Base-by-base conservation (phyloP, 2,113 vertebrate species). In the Dipodomys merriami region DNA sequence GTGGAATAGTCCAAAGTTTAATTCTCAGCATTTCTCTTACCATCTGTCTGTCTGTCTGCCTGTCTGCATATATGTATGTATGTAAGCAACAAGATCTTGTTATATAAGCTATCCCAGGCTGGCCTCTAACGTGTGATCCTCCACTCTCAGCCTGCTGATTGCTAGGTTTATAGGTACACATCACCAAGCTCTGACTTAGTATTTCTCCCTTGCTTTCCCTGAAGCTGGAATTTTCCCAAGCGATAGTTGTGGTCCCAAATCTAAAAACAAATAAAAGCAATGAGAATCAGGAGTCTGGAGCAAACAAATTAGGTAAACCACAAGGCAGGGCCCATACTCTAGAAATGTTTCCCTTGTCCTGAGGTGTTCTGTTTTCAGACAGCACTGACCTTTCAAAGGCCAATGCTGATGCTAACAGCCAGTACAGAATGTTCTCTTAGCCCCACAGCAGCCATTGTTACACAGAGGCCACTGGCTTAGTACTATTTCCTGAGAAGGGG, bases 171-270 rank as follows among this genome's bases (percentile, higher is more conserved):
- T 15, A 65, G 85, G 33, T 39, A 7, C 13, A 27, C 12, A 7
- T 12, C 18, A 29, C 57, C 71, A 74, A 25, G 5, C 33, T 19
- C 60, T 65, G 72, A 20, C 15, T 6, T 30, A 78, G 20, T 71
- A 27, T 57, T 88, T 79, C 78, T 7, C 20, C 11, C 1, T 0
- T 71, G 23, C 22, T 95, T 93, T 27, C 25, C 30, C 2, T 29
- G 62, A 82, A 85, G 13, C 79, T 94, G 53, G 71, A 84, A 67
- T 88, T 27, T 87, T 94, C 73, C 46, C 74, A 91, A 74, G 57
- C 22, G 35, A 53, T 15, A 30, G 27, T 0, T 64, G 39, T 62
- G 64, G 23, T 35, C 33, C 49, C 18, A 83, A 62, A 19, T 82
- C 39, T 57, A 67, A 90, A 11, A 6, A 71, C 57, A 4, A 46